Conservation (phyloP, 1,140 invertebrate genomes). For the Bursaphelenchus mucronatus region DNA sequence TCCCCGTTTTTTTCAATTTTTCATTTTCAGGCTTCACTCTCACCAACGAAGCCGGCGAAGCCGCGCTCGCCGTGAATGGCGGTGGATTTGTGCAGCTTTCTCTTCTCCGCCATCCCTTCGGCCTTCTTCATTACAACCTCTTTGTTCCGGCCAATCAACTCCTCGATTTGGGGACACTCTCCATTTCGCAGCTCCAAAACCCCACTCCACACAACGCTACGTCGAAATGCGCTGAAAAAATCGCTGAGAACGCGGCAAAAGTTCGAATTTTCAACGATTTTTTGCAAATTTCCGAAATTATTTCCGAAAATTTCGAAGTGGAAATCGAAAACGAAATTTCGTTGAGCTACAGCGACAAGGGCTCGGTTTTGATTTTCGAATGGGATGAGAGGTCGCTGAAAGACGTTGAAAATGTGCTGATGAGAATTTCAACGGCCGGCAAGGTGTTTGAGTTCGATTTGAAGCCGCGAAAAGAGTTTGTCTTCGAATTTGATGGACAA, state of each 20-base stretch:
- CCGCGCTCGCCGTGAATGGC: slow-evolving; percentile 92
- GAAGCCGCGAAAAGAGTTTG: slow-evolving; percentile 27
- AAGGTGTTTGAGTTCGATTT: slow-evolving; percentile 9
- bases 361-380: too few species aligned
- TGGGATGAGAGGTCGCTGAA: too few species aligned
- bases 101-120: slow-evolving; percentile 86
- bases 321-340: slow-evolving; percentile 11
- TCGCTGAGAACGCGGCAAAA: slow-evolving; percentile 9
- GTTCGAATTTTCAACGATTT: slow-evolving; percentile 13
- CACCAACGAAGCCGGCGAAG: slow-evolving; percentile 63
- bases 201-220: slow-evolving; percentile 13
- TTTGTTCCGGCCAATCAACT: slow-evolving; percentile 94
- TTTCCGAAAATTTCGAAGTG: slow-evolving; percentile 2
- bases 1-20: not conserved
- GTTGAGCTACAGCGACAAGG: too few species aligned
- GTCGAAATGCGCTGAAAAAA: not conserved
- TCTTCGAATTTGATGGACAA: slow-evolving; percentile 57
- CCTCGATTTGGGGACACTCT: slow-evolving; percentile 62
- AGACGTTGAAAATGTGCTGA: too few species aligned
- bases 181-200: slow-evolving; percentile 34
- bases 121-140: slow-evolving; percentile 80
- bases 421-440: too few species aligned
- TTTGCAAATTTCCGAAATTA: slow-evolving; percentile 20
- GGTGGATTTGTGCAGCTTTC: slow-evolving; percentile 88
- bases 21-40: slow-evolving; percentile 27